phyloP scores from a whole-genome alignment of 35 echinoderm and acorn worm species.

The Apostichopus californicus region DNA sequence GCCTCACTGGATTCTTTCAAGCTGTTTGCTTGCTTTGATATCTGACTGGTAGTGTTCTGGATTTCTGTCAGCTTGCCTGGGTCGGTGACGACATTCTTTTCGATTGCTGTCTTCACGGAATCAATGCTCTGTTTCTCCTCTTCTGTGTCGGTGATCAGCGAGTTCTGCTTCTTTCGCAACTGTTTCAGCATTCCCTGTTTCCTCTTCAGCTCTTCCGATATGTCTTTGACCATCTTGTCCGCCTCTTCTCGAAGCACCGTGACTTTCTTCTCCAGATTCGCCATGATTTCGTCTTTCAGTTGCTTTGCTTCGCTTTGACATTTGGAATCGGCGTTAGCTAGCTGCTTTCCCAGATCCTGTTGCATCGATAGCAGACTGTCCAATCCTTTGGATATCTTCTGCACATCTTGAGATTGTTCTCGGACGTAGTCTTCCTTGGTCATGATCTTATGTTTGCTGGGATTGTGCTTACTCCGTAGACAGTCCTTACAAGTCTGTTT shows the following conservation, averaged over 20 bases:
- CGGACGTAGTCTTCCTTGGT: background rate
- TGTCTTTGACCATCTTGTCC: background rate
- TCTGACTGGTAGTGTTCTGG: background rate
- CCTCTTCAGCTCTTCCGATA: background rate
- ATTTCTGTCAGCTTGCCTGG: constrained; percentile 4
- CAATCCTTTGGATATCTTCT: background rate
- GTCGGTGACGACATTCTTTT: background rate
- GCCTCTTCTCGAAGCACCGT: background rate
- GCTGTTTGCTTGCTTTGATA: background rate
- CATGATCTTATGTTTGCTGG: constrained; percentile 1
- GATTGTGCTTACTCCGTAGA: constrained; percentile 17
- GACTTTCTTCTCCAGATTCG: constrained; percentile 14
- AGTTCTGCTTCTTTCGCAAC: background rate
- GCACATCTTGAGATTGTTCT: background rate
- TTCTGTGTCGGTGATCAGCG: background rate
- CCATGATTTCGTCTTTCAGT: constrained; percentile 6
- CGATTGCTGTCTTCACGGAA: background rate
- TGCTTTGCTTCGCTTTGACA: constrained; percentile 2
- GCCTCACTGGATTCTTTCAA: background rate
- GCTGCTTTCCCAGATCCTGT: background rate
- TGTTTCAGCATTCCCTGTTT: background rate
- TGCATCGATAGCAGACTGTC: background rate
- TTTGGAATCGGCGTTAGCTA: background rate
- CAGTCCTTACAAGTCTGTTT: constrained; percentile 15
- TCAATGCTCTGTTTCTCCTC: background rate